phyloP scores from a whole-genome alignment of 2,113 vertebrate species.

The Zosterops borbonicus region DNA sequence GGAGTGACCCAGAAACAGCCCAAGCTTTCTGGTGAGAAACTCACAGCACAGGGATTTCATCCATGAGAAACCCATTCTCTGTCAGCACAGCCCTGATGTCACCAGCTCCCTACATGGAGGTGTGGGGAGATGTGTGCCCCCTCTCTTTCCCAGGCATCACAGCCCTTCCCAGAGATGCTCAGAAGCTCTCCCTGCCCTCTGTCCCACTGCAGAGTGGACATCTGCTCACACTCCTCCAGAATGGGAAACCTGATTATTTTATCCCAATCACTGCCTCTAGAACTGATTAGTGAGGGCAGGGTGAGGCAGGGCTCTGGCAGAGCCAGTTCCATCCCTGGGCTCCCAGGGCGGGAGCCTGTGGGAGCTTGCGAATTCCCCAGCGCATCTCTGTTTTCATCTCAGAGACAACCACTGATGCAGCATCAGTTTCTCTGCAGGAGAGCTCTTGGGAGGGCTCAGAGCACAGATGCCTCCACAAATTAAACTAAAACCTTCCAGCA shows the following conservation, averaged over 20 bases:
- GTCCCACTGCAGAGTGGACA: neutral
- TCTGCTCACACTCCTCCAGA: neutral
- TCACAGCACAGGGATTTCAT: neutral
- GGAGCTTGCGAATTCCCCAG: neutral
- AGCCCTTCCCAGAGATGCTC: neutral
- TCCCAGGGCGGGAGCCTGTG: rapidly evolving
- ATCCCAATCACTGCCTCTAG: neutral
- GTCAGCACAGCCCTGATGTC: neutral
- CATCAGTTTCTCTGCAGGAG: neutral
- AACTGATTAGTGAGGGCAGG: neutral
- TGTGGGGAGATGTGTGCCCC: rapidly evolving
- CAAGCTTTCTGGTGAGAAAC: neutral
- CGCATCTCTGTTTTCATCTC: neutral
- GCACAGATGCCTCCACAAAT: neutral
- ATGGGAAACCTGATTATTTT: neutral
- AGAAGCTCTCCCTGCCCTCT: neutral
- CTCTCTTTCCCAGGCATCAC: neutral
- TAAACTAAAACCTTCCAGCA: neutral
- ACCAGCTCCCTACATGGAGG: rapidly evolving
- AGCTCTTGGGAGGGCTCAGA: neutral
- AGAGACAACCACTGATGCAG: neutral
- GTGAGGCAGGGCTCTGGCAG: neutral
- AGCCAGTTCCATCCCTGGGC: neutral
- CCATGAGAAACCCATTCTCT: neutral
- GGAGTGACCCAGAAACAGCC: neutral